Base-by-base conservation (phyloP, 2,888 invertebrate species). In the Pterobdella sp. region DNA sequence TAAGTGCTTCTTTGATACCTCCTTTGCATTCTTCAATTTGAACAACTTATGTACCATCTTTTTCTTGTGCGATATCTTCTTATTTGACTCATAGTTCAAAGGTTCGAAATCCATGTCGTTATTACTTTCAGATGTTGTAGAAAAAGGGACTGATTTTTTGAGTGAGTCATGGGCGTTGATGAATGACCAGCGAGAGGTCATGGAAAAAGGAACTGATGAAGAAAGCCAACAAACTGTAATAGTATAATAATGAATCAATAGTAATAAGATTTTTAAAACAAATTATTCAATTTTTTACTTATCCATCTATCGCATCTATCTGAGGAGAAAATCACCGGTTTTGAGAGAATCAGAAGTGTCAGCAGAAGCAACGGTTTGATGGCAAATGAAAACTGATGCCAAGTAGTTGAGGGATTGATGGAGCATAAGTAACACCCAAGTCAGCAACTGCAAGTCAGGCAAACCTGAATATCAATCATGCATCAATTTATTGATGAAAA, bases 381-480 rank as follows among this genome's bases (percentile, higher is more conserved):
- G 56, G 1, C 42, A 52, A 31, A 49, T 31, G 35, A 52, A 35
- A 29, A 56, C 60, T 26, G 71, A 65, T 32, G 65, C 42, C 18
- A 52, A 32, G 52, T 63, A 66, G 72, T 76, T 76, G 75, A 91
- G 85, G 79, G 90, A 90, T 68, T 90, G 87, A 0, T 90, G 90
- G 65, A 91, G 84, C 80, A 90, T 91, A 77, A 91, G 85, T 69
- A 91, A 83, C 56, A 91, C 84, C 91, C 91, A 91, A 4, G 90
- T 89, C 66, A 91, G 85, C 10, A 90, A 82, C 22, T 88, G 87
- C 76, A 90, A 84, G 81, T 90, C 90, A 36, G 76, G 72, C n/a
- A 68, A 63, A n/a, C 70, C 77, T 77, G 36, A 52, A 22, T 7
- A 22, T n/a, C n/a, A n/a, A n/a, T n/a, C n/a, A n/a, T n/a, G n/a